Base-by-base conservation (phyloP, 2,797 vertebrate species). In the Pampus argenteus region DNA sequence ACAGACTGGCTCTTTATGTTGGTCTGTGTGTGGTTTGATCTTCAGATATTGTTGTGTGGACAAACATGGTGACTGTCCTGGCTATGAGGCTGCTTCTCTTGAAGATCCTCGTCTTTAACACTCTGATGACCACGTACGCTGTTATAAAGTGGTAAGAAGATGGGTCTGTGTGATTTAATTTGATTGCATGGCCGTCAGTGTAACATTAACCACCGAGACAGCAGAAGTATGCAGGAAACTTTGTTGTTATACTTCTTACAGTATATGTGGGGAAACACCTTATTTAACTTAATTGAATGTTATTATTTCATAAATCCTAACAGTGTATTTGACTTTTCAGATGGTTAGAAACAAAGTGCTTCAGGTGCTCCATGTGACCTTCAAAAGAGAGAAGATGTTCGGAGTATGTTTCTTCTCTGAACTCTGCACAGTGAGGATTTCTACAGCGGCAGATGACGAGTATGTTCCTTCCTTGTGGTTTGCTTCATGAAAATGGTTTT, bases 121-220 rank as follows among this genome's bases (percentile, higher is more conserved):
- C 88, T 22, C 64, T 95, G 76, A 88, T 94, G 80, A 95, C 94
- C 23, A 82, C 28, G 28, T 81, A 87, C 15, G 78, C 81, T 34
- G 85, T 94, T 61, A 89, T 93, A 51, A 94, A 92, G 75, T 94
- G 93, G 94, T 95, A 88, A 92, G 89, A 23, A 17, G 3, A 29
- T 49, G 11, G 44, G 8, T 45, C 11, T 40, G 6, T 66, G 20
- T 42, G 17, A 4, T 5, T 26, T 49, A 28, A 52, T 31, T 66
- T 29, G 22, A 60, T 8, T 6, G 3, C 44, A 57, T 18, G 11
- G 17, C 7, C 20, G 18, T 56, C 6, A 51, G 9, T 54, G 3
- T 6, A 47, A 42, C n/a, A 42, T 31, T 18, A 65, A 29, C 7
- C 4, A 29, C 2, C 15, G 2, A 26, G 38, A 49, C 34, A 56